A percentile compares a stretch with the other conserved stretches of the same genome.
phyloP scores from a whole-genome alignment of 2,797 vertebrate genomes.

The Dipus sagitta region DNA sequence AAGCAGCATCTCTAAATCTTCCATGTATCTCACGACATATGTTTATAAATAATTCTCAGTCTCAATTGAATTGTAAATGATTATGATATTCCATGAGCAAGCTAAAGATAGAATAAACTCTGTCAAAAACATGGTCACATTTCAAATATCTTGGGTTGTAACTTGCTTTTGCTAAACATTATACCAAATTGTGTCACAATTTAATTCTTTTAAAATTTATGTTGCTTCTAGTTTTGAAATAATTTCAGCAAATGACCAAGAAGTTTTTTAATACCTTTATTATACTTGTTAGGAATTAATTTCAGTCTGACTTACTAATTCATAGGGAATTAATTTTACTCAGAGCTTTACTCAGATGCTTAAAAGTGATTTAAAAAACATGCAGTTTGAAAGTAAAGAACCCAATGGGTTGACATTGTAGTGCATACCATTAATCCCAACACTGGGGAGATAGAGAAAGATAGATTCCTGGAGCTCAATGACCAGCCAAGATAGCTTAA shows the following conservation, averaged over 20 bases:
- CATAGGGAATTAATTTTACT: not conserved
- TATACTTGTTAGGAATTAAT: not conserved
- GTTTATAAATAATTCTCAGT: not conserved
- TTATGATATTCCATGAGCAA: not conserved
- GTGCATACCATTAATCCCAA: too few relatives aligned
- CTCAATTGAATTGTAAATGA: not conserved
- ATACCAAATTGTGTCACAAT: not conserved
- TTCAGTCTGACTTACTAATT: not conserved
- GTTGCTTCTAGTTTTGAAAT: conserved; percentile 41
- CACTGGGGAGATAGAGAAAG: too few relatives aligned
- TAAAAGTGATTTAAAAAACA: not conserved
- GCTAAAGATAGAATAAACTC: not conserved
- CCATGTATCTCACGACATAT: not conserved
- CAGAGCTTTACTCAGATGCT: not conserved
- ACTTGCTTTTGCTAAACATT: not conserved
- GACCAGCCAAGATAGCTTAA: too few relatives aligned
- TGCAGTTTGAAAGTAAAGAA: not conserved
- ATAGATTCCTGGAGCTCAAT: too few relatives aligned
- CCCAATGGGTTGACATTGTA: too few relatives aligned
- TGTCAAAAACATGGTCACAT: not conserved
- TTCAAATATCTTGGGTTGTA: not conserved
- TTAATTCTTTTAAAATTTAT: not conserved
- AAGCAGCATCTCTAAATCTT: conserved; percentile 1
- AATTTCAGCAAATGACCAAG: not conserved
- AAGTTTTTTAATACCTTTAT: not conserved